phyloP scores from a whole-genome alignment of 1,140 invertebrate species.

The Eurytemora carolleeae region DNA sequence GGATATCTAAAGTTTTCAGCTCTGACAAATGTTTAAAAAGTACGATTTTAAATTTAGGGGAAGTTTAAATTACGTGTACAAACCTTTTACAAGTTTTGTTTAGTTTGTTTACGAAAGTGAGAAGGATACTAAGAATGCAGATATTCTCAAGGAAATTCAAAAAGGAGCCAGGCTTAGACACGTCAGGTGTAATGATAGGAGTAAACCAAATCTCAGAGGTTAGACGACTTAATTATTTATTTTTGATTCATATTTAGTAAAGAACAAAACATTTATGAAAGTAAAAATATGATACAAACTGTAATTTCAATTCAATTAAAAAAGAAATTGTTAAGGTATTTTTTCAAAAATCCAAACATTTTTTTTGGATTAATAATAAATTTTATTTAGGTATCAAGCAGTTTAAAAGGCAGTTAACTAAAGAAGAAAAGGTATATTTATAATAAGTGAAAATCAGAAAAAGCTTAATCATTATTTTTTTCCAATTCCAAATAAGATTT shows the following conservation, averaged over 20 bases:
- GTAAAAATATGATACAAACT: neutral
- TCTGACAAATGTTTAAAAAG: too few relatives aligned
- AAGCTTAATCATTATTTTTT: too few relatives aligned
- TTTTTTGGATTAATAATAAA: neutral
- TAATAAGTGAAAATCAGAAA: too few relatives aligned
- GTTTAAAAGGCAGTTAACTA: slow-evolving; percentile 63
- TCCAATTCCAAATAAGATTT: too few relatives aligned
- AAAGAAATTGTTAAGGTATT: too few relatives aligned
- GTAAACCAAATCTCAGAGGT: slow-evolving; percentile 51
- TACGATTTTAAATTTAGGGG: too few relatives aligned
- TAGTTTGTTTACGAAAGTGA: slow-evolving; percentile 76
- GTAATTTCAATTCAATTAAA: slow-evolving; percentile 10
- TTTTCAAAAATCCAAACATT: slow-evolving; percentile 6
- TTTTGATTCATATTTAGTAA: slow-evolving; percentile 17
- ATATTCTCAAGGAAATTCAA: slow-evolving; percentile 60
- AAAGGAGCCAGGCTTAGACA: slow-evolving; percentile 50
- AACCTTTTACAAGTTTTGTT: slow-evolving; percentile 25
- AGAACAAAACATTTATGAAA: slow-evolving; percentile 4
- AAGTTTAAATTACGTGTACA: too few relatives aligned
- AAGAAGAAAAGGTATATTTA: slow-evolving; percentile 51
- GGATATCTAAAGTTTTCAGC: too few relatives aligned
- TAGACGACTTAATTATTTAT: too few relatives aligned
- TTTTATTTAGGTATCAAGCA: slow-evolving; percentile 43
- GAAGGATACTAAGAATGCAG: slow-evolving; percentile 45
- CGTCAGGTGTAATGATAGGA: slow-evolving; percentile 59